Conservation (phyloP, 2,113 vertebrate species). For the Phalacrocorax aristotelis region DNA sequence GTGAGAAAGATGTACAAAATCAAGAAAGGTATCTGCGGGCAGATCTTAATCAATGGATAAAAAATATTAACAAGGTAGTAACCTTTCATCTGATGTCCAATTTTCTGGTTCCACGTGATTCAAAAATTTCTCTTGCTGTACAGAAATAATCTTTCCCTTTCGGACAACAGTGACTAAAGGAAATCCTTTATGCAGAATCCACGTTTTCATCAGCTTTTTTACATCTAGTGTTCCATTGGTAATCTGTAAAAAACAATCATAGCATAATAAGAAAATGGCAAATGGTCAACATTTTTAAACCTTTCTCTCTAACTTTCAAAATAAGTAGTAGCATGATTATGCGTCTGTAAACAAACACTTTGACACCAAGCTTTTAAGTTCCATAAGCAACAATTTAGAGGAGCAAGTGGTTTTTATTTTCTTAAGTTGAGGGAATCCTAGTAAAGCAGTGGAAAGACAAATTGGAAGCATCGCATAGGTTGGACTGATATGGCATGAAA, state of each 20-base stretch:
- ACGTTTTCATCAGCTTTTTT: conserved; percentile 90
- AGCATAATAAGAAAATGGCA: background rate
- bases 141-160: conserved; percentile 74
- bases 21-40: background rate
- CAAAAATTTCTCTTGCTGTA: conserved; percentile 88
- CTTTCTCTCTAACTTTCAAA: background rate
- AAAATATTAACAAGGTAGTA: background rate
- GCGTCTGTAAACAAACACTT: background rate
- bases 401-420: background rate
- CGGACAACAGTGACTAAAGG: conserved; percentile 87
- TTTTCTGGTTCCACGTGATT: conserved; percentile 74
- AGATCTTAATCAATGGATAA: background rate
- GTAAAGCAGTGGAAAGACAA: background rate
- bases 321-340: background rate
- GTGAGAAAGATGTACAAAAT: background rate
- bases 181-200: conserved; percentile 93
- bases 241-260: conserved; percentile 68
- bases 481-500: background rate
- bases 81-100: conserved; percentile 75
- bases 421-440: background rate
- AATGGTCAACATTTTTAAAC: background rate
- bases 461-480: background rate
- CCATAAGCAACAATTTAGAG: background rate
- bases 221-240: conserved; percentile 78
- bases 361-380: background rate